These are phyloP conservation scores for Drosophila lini DNA, from an alignment of 1,140 invertebrate species.

Conservation along the genomic window DNA sequence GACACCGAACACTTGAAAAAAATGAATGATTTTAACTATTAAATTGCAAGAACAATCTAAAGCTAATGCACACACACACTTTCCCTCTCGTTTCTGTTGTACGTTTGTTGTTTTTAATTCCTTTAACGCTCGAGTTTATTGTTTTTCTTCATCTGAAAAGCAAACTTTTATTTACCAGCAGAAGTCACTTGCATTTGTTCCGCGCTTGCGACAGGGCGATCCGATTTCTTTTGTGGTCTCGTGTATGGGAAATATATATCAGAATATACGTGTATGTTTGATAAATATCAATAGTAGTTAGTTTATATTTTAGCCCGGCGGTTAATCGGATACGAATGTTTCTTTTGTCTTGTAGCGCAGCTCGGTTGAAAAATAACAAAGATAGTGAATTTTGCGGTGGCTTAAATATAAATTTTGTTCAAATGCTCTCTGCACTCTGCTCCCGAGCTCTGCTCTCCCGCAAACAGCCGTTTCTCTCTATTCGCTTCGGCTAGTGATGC, in stretches of 20 bases:
- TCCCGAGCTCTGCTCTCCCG: not conserved
- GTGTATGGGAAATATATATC: constrained; percentile 5
- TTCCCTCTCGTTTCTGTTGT: constrained; percentile 3
- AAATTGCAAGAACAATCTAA: constrained; percentile 3
- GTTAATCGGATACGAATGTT: constrained; percentile 5
- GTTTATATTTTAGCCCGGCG: constrained; percentile 6
- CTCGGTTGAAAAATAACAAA: constrained; percentile 18
- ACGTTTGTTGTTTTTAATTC: not conserved
- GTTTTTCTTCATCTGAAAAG: constrained; percentile 6
- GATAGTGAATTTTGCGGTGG: constrained; percentile 19
- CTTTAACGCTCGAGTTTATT: constrained; percentile 21
- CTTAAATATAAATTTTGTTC: constrained; percentile 18
- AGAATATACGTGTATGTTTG: not conserved
- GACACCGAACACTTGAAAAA: constrained; percentile 37
- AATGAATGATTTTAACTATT: constrained; percentile 13
- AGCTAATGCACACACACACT: not conserved
- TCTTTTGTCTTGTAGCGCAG: constrained; percentile 2
- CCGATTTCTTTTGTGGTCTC: constrained; percentile 12
- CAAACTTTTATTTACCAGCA: constrained; percentile 17
- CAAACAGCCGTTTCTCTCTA: constrained; percentile 11
- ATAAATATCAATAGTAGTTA: constrained; percentile 6
- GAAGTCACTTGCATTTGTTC: constrained; percentile 14
- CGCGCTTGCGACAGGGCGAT: constrained; percentile 14
- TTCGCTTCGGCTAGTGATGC: constrained; percentile 1
- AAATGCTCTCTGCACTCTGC: constrained; percentile 13